Evolutionary conservation across 2,113 vertebrate genomes (phyloP).

Genomic region (Laterallus jamaicensis): DNA sequence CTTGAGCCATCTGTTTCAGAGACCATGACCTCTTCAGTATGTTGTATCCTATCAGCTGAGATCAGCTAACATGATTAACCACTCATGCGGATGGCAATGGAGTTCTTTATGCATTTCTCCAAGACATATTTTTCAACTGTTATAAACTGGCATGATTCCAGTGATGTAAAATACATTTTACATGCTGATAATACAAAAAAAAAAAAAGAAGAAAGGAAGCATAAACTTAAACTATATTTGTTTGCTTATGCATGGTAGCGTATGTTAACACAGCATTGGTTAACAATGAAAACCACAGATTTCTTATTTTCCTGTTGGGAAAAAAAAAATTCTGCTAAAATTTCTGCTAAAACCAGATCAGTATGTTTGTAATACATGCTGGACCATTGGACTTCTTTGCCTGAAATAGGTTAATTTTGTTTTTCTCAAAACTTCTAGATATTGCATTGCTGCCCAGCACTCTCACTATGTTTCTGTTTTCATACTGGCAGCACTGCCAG

Average conservation of each 20-base stretch:
- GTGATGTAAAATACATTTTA: not conserved
- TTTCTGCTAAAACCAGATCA: not conserved
- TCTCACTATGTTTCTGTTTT: not conserved
- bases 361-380: not conserved
- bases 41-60: slow-evolving; percentile 23
- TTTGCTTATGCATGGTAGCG: not conserved
- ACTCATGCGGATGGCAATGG: not conserved
- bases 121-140: not conserved
- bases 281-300: not conserved
- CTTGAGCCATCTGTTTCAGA: slow-evolving; percentile 52
- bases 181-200: not conserved
- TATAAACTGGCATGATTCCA: not conserved
- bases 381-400: not conserved
- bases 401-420: not conserved
- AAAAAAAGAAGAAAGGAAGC: not conserved
- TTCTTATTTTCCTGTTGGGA: not conserved
- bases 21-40: slow-evolving; percentile 32
- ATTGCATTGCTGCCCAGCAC: not conserved
- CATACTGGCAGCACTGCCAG: not conserved
- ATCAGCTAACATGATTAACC: slow-evolving; percentile 34
- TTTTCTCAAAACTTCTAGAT: not conserved
- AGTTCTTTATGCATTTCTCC: not conserved
- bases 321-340: not conserved
- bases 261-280: not conserved
- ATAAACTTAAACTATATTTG: not conserved